phyloP scores from a whole-genome alignment of 2,113 vertebrate species.

The Cyrtonyx montezumae region DNA sequence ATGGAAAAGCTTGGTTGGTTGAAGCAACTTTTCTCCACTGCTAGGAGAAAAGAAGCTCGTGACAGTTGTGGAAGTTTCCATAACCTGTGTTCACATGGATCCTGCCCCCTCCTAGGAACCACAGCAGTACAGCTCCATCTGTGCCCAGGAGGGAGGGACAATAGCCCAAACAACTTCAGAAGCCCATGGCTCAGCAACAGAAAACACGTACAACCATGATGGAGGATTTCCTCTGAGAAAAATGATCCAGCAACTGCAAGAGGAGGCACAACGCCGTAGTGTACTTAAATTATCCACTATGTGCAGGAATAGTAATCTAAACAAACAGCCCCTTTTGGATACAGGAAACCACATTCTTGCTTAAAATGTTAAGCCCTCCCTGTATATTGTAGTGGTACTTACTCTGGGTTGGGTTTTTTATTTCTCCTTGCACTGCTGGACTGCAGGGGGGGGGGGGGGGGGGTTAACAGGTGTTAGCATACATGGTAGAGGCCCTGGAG shows the following conservation, averaged over 20 bases:
- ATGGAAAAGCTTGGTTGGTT: conserved; percentile 48
- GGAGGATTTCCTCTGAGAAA: neutral
- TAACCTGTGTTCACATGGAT: neutral
- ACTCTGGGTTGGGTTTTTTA: neutral
- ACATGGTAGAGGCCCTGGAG: neutral
- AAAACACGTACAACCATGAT: neutral
- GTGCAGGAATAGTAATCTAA: neutral
- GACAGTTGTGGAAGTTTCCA: neutral
- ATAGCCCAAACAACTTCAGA: neutral
- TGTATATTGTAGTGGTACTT: neutral
- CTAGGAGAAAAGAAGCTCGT: neutral
- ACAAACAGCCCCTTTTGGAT: neutral
- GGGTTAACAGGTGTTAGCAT: neutral
- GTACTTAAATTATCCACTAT: neutral
- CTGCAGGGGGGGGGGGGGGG: neutral
- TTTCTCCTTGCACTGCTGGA: neutral
- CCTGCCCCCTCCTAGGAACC: neutral
- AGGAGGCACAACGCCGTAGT: neutral
- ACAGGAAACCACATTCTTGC: neutral
- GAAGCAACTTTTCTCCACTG: conserved; percentile 23
- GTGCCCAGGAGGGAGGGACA: neutral
- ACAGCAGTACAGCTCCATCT: neutral
- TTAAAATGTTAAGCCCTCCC: neutral
- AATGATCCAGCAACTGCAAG: neutral
- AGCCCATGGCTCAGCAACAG: neutral